A percentile compares a stretch with the other conserved stretches of the same genome.
These are phyloP conservation scores for Electrophaes corylata DNA, from an alignment of 2,888 invertebrate species.

Conservation along the genomic window DNA sequence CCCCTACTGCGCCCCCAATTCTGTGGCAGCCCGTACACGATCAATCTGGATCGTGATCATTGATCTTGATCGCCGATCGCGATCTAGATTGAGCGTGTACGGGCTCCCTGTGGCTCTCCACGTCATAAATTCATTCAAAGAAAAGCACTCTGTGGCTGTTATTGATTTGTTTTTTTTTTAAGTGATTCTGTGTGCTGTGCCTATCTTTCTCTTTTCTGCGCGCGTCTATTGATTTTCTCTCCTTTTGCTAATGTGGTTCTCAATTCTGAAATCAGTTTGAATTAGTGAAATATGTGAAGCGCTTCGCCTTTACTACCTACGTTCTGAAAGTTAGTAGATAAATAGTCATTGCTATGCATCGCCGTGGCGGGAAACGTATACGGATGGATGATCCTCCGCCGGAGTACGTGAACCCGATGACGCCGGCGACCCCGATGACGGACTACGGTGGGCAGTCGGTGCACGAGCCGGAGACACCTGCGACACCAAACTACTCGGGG, in stretches of 20 bases:
- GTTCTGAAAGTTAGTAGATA: slow-evolving; percentile 1
- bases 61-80: too few relatives aligned
- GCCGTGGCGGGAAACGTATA: slow-evolving; percentile 93
- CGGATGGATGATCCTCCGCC: slow-evolving; percentile 96
- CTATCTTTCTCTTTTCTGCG: not conserved
- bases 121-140: too few relatives aligned
- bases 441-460: slow-evolving; percentile 82
- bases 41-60: too few relatives aligned
- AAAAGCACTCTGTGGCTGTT: too few relatives aligned
- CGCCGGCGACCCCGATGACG: slow-evolving; percentile 80
- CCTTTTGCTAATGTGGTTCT: too few relatives aligned
- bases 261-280: not conserved
- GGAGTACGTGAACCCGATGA: slow-evolving; percentile 91
- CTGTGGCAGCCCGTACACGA: too few relatives aligned
- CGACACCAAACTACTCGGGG: slow-evolving; percentile 75
- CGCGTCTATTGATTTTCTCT: slow-evolving; percentile 18
- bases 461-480: slow-evolving; percentile 79
- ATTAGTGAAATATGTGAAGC: slow-evolving; percentile 7
- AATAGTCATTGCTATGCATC: slow-evolving; percentile 86
- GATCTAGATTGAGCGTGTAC: too few relatives aligned
- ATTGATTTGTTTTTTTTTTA: too few relatives aligned
- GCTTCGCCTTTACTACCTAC: too few relatives aligned
- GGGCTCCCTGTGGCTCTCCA: too few relatives aligned
- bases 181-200: too few relatives aligned
- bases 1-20: too few relatives aligned